phyloP scores from a whole-genome alignment of 2,113 vertebrate genomes.

The Saimiri boliviensis region DNA sequence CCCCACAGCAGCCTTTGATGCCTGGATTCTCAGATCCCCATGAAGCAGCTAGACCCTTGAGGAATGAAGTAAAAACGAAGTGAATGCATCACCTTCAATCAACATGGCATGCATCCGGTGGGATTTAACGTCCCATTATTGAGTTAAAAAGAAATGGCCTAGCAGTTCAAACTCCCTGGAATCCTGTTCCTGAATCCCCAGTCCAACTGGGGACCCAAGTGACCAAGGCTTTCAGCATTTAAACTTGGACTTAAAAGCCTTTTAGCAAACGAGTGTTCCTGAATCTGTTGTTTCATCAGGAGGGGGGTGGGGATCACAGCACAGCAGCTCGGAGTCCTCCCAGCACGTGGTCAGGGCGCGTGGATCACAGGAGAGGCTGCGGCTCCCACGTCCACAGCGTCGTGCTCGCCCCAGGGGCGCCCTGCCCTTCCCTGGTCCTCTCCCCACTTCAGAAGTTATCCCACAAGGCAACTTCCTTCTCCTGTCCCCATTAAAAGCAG shows the following conservation, averaged over 20 bases:
- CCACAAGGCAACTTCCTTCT: not conserved
- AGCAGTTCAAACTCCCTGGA: not conserved
- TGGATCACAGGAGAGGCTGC: accelerated
- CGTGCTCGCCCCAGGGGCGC: accelerated
- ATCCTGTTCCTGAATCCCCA: not conserved
- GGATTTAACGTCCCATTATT: conserved; percentile 24
- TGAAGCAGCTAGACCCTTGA: conserved; percentile 40
- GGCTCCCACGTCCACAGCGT: accelerated
- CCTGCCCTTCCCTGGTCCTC: not conserved
- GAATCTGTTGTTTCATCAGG: accelerated
- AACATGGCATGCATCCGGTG: not conserved
- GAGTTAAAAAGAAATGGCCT: not conserved
- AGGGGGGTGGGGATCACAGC: accelerated
- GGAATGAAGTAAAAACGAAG: conserved; percentile 62
- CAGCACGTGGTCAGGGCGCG: accelerated
- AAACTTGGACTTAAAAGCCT: not conserved
- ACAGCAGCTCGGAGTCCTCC: accelerated
- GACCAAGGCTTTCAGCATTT: not conserved
- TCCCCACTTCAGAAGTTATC: not conserved
- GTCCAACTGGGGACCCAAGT: too few species aligned
- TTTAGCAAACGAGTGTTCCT: not conserved
- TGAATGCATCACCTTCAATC: conserved; percentile 44
- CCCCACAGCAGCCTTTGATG: accelerated
- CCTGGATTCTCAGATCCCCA: not conserved
- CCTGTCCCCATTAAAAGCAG: conserved; percentile 14